These are phyloP conservation scores for Icerya purchasi DNA, from an alignment of 2,888 invertebrate genomes.

Conservation along the genomic window DNA sequence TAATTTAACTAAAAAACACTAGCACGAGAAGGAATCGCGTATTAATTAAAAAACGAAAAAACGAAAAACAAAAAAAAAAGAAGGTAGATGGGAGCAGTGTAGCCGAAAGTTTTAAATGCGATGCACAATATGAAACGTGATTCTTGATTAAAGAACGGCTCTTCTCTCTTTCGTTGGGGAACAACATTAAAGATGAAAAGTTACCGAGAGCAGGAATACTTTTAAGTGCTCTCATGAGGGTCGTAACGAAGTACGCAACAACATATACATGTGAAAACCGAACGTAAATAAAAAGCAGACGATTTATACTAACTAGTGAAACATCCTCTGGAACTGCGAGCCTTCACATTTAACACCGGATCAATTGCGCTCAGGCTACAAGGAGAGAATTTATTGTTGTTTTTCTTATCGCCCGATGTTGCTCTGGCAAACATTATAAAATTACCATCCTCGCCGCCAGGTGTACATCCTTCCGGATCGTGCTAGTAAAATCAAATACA, in stretches of 20 bases:
- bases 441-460: conserved; percentile 90
- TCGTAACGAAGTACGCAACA: background rate
- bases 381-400: conserved; percentile 91
- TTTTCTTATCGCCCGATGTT: conserved; percentile 90
- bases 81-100: too few species aligned
- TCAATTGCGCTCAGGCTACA: conserved; percentile 84
- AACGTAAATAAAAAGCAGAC: background rate
- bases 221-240: background rate
- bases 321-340: conserved; percentile 71
- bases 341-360: conserved; percentile 77
- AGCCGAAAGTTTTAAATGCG: too few species aligned
- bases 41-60: too few species aligned
- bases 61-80: too few species aligned
- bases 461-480: conserved; percentile 83
- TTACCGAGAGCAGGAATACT: background rate
- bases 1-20: too few species aligned
- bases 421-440: conserved; percentile 99
- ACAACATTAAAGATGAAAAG: background rate
- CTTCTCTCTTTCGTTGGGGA: background rate
- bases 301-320: conserved; percentile 46
- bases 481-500: conserved; percentile 36
- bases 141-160: background rate
- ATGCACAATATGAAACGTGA: too few species aligned
- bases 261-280: background rate
- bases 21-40: too few species aligned